Conservation (phyloP, 2,888 invertebrate species). For the Meliscaeva auricollis region DNA sequence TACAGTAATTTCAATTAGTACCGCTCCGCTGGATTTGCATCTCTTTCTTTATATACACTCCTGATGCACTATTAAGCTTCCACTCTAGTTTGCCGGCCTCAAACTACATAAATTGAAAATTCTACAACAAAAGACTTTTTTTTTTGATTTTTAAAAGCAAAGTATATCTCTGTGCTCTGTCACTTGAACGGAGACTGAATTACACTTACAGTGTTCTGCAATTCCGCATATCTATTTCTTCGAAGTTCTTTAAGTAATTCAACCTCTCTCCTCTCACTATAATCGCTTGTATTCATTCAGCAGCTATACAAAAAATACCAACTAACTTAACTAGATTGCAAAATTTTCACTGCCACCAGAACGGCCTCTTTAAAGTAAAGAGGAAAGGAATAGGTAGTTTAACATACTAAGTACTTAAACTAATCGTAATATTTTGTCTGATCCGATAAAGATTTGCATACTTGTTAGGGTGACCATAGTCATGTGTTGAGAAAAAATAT, state of each 20-base stretch:
- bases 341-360: constrained; percentile 45
- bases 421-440: background rate
- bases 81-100: background rate
- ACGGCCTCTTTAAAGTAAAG: constrained; percentile 16
- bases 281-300: background rate
- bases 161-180: constrained; percentile 20
- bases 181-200: constrained; percentile 41
- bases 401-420: too few species aligned
- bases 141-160: background rate
- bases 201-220: constrained; percentile 31
- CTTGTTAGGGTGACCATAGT: too few species aligned
- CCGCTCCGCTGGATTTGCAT: constrained; percentile 22
- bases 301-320: background rate
- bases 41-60: background rate
- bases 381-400: constrained; percentile 10
- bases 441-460: background rate
- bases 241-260: constrained; percentile 16
- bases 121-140: constrained; percentile 14
- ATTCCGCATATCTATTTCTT: constrained; percentile 40
- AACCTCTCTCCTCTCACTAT: constrained; percentile 5
- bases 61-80: background rate
- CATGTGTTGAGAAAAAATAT: too few species aligned
- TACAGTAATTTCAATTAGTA: constrained; percentile 48
- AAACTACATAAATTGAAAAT: constrained; percentile 10
- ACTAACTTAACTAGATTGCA: constrained; percentile 35